These are phyloP conservation scores for Nasalis larvatus DNA, from an alignment of 2,113 vertebrate genomes.

Conservation along the genomic window DNA sequence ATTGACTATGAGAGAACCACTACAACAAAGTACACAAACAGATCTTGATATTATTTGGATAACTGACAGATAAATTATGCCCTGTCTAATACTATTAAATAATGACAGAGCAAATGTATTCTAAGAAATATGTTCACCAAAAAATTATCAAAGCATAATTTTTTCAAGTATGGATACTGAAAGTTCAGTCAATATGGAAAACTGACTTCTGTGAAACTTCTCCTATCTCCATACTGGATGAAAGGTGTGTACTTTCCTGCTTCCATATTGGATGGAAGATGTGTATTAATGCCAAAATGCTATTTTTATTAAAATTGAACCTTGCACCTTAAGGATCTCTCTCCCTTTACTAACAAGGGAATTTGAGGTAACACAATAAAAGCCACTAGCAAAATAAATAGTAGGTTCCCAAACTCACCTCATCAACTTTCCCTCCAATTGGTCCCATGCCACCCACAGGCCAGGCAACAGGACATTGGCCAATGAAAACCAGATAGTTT, in stretches of 20 bases:
- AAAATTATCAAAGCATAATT: background rate
- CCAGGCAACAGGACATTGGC: background rate
- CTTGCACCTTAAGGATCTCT: background rate
- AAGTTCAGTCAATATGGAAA: background rate
- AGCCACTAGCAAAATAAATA: background rate
- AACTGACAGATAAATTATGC: background rate
- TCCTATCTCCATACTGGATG: background rate
- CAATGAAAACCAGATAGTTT: background rate
- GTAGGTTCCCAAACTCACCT: background rate
- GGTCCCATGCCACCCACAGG: background rate
- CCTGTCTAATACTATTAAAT: background rate
- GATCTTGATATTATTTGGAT: background rate
- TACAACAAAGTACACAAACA: rapidly evolving
- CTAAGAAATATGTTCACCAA: background rate
- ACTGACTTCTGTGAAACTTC: background rate
- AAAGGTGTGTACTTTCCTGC: background rate
- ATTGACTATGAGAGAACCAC: too few relatives aligned
- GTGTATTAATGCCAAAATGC: background rate
- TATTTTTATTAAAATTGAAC: background rate
- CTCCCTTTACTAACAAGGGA: background rate
- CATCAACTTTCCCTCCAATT: background rate
- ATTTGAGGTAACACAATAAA: background rate
- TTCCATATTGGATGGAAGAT: too few relatives aligned
- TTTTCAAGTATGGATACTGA: background rate
- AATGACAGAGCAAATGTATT: background rate